These are phyloP conservation scores for Macrophya annulata DNA, from an alignment of 2,888 invertebrate species.

Conservation along the genomic window DNA sequence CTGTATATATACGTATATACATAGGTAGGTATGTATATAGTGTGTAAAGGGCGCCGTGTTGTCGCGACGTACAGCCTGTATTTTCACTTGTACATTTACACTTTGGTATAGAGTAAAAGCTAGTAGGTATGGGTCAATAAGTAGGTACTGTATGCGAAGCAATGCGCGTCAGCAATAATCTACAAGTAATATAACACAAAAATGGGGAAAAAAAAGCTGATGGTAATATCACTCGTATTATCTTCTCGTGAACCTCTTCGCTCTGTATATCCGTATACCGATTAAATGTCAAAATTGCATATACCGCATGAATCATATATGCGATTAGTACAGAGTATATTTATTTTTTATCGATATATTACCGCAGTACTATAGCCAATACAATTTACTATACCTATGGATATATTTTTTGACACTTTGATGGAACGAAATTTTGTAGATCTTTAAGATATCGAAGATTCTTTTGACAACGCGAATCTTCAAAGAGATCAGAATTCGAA, in stretches of 20 bases:
- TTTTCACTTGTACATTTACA: slow-evolving; percentile 38
- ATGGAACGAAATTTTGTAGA: no score
- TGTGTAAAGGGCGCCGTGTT: slow-evolving; percentile 43
- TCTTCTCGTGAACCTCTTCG: slow-evolving; percentile 6
- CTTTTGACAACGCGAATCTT: no score
- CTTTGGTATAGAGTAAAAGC: not conserved
- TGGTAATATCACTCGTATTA: slow-evolving; percentile 16
- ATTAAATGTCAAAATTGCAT: not conserved
- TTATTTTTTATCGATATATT: no score
- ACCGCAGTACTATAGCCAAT: no score
- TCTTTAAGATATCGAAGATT: no score
- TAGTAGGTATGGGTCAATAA: not conserved
- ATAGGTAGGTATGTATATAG: not conserved
- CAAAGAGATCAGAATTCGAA: no score
- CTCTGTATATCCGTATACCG: not conserved
- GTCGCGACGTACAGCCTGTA: slow-evolving; percentile 31
- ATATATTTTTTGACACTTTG: no score
- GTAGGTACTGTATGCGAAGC: not conserved
- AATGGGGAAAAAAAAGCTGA: slow-evolving; percentile 36
- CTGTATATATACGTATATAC: not conserved
- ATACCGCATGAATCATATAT: not conserved
- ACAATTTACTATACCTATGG: no score
- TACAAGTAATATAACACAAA: not conserved
- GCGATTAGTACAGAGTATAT: not conserved
- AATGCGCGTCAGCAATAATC: slow-evolving; percentile 30